Base-by-base conservation (phyloP, 2,888 invertebrate genomes). In the Ramazzottius varieornatus region DNA sequence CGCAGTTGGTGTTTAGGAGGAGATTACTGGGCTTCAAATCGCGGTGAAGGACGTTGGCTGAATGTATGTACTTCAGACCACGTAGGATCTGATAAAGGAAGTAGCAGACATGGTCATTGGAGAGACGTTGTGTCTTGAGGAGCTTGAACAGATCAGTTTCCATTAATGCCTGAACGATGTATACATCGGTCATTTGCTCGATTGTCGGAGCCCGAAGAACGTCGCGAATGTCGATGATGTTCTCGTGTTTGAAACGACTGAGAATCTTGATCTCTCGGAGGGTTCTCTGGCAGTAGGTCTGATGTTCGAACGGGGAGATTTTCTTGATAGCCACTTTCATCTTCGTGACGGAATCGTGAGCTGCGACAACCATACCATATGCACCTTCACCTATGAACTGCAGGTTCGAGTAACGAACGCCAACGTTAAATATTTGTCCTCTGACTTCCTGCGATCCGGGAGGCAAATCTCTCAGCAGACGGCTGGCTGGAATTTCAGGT, bases 101-200 rank as follows among this genome's bases (percentile, higher is more conserved):
- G 82, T 99, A 98, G 80, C 98, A 98, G 79, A 98, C 92, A 79
- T 98, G 98, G 80, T 98, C 98, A 80, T 98, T 98, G 81, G 94
- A 93, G 78, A 98, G 83, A 81, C 91, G 88, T 84, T 98, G 98
- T 73, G 94, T 94, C 84, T 96, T 98, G 76, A 98, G 83, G 79
- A 98, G 82, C 83, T 99, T 99, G 81, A 98, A 98, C 78, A 99
- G 84, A 81, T 99, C 98, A 71, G 98, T 99, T 82, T 99, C 98
- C 98, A 99, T 98, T 79, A 99, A 82, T 80, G 96, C 96, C 79
- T 98, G 98, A 72, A 98, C 96, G 77, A 98, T 98, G 82, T 96
- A 77, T 76, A 98, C 96, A 81, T 98, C 96, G 81, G 86, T 92
- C 93, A 98, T 94, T 80, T 87, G 88, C 75, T 94, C 93, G 79